phyloP scores from a whole-genome alignment of 2,888 invertebrate species.

The Plemyria rubiginata region DNA sequence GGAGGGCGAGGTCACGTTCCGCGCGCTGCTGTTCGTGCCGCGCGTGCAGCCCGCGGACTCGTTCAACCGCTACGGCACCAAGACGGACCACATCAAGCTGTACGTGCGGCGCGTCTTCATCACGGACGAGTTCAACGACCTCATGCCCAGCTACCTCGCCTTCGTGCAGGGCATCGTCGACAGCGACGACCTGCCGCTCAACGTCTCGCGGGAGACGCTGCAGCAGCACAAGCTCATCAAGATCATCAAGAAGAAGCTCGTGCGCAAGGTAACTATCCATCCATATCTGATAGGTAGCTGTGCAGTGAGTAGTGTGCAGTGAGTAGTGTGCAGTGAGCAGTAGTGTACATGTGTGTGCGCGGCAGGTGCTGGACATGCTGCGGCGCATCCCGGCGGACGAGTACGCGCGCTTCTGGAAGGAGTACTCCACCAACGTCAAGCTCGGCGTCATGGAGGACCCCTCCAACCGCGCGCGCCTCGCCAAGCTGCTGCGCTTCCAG shows the following conservation, averaged over 20 bases:
- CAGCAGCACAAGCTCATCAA: slow-evolving; percentile 99
- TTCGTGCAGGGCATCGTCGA: slow-evolving; percentile 98
- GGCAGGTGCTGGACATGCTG: slow-evolving; percentile 98
- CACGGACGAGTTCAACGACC: slow-evolving; percentile 99
- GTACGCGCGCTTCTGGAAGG: slow-evolving; percentile 98
- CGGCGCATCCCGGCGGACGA: slow-evolving; percentile 97
- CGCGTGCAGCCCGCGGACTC: slow-evolving; percentile 95
- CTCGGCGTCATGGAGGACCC: slow-evolving; percentile 99
- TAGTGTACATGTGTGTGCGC: too few relatives aligned
- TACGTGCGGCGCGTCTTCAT: slow-evolving; percentile 99
- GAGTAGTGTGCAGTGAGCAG: too few relatives aligned
- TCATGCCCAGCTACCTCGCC: slow-evolving; percentile 98
- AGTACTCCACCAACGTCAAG: slow-evolving; percentile 99
- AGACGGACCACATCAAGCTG: slow-evolving; percentile 97
- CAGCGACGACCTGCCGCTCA: slow-evolving; percentile 98
- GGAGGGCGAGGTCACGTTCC: slow-evolving; percentile 99
- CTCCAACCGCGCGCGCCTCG: slow-evolving; percentile 96
- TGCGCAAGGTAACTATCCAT: slow-evolving; percentile 91
- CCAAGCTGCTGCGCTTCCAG: slow-evolving; percentile 96
- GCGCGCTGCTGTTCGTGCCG: slow-evolving; percentile 97
- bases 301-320: too few relatives aligned
- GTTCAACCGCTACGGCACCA: slow-evolving; percentile 98
- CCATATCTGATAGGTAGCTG: too few relatives aligned
- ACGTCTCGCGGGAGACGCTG: slow-evolving; percentile 98
- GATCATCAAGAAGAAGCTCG: slow-evolving; percentile 99